Percentiles rank a stretch among this genome's conserved stretches.
These are phyloP conservation scores for Sitobion miscanthi DNA, from an alignment of 1,140 invertebrate species.

Conservation along the genomic window DNA sequence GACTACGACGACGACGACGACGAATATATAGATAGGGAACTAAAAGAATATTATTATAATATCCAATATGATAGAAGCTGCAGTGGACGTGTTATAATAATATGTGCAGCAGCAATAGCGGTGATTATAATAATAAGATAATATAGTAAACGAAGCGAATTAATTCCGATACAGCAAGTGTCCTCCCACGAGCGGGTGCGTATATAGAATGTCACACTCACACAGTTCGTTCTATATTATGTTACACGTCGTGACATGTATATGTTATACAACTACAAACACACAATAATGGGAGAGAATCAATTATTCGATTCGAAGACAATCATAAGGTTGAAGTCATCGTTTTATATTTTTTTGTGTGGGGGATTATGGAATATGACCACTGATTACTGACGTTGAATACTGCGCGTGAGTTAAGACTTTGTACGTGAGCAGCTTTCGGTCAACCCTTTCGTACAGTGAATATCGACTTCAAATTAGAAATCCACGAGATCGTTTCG, in stretches of 20 bases:
- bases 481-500: not conserved
- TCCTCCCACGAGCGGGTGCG: not conserved
- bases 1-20: not conserved
- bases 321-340: too few species aligned
- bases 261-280: too few species aligned
- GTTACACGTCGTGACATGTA: not conserved
- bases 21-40: not conserved
- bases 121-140: not conserved
- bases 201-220: not conserved
- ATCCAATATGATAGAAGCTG: not conserved
- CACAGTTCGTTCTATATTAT: not conserved
- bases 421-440: too few species aligned
- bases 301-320: too few species aligned
- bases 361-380: too few species aligned
- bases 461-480: too few species aligned
- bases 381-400: too few species aligned
- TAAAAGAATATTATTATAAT: not conserved
- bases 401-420: too few species aligned
- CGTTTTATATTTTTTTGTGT: too few species aligned
- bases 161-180: not conserved
- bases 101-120: not conserved
- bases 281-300: too few species aligned
- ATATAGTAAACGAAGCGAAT: not conserved
- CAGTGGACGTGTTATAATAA: not conserved
- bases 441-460: too few species aligned